Evolutionary conservation across 2,888 invertebrate genomes (phyloP).

Genomic region (Mycogona germanica): DNA sequence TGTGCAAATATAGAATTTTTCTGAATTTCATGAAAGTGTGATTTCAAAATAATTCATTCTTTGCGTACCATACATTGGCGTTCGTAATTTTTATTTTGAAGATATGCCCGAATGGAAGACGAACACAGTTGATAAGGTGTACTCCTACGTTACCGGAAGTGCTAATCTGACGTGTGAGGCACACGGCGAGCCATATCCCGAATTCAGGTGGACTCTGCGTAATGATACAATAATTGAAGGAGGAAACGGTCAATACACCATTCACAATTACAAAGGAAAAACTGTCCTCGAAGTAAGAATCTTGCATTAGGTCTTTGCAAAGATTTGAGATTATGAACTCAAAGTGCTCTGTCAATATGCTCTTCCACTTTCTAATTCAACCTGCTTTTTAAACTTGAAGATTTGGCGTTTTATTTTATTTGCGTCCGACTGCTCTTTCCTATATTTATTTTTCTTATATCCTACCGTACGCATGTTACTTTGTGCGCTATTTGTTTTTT

Average conservation of each 20-base stretch:
- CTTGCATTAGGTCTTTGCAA: not conserved
- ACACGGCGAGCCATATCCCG: slow-evolving; percentile 43
- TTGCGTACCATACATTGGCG: not conserved
- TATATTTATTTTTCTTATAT: no score
- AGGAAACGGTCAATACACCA: slow-evolving; percentile 14
- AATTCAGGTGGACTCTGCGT: slow-evolving; percentile 39
- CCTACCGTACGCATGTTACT: no score
- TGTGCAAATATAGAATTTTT: not conserved
- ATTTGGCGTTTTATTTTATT: not conserved
- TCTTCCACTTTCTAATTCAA: no score
- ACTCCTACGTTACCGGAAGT: slow-evolving; percentile 41
- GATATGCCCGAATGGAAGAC: slow-evolving; percentile 26
- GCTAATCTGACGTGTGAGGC: slow-evolving; percentile 47
- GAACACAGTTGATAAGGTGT: slow-evolving; percentile 28
- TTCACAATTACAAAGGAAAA: slow-evolving; percentile 20
- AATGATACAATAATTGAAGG: slow-evolving; percentile 15
- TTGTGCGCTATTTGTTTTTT: no score
- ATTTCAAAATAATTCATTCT: not conserved
- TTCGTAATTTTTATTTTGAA: slow-evolving; percentile 17
- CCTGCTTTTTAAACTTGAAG: not conserved
- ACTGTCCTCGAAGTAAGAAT: slow-evolving; percentile 21
- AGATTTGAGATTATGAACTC: not conserved
- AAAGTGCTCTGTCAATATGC: no score
- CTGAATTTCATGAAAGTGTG: not conserved
- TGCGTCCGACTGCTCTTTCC: no score